Percentiles rank a stretch among this genome's conserved stretches.
Evolutionary conservation across 2,888 invertebrate genomes (phyloP).

Genomic region (Catonia carolina): DNA sequence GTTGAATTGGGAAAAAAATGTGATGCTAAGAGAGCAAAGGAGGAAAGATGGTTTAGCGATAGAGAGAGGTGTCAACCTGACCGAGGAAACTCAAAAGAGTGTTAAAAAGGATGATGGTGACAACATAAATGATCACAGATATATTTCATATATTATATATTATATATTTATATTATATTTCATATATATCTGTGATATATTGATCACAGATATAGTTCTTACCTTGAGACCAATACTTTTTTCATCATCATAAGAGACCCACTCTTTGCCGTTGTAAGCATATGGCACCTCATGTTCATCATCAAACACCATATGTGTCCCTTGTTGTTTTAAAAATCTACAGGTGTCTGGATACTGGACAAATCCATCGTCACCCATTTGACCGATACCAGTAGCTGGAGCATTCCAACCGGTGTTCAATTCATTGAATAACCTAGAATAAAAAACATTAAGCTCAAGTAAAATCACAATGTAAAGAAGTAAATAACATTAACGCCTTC

Average conservation of each 20-base stretch:
- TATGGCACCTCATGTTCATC: slow-evolving; percentile 68
- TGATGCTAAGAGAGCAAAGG: too few species aligned
- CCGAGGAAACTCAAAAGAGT: too few species aligned
- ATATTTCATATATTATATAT: too few species aligned
- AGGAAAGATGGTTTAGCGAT: too few species aligned
- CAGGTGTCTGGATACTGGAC: slow-evolving; percentile 65
- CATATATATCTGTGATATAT: too few species aligned
- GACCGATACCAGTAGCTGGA: slow-evolving; percentile 63
- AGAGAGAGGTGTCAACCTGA: too few species aligned
- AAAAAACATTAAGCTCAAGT: slow-evolving; percentile 21
- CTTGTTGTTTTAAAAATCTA: slow-evolving; percentile 51
- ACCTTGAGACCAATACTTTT: slow-evolving; percentile 65
- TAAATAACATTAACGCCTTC: not conserved
- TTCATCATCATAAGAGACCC: slow-evolving; percentile 77
- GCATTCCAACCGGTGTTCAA: slow-evolving; percentile 59
- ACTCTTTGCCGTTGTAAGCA: slow-evolving; percentile 59
- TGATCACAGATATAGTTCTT: slow-evolving; percentile 25
- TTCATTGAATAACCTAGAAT: slow-evolving; percentile 53
- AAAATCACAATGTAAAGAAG: not conserved
- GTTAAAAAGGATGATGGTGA: too few species aligned
- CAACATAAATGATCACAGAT: too few species aligned
- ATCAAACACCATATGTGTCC: slow-evolving; percentile 56
- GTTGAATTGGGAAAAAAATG: too few species aligned
- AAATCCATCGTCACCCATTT: slow-evolving; percentile 61
- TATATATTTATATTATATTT: too few species aligned